These are phyloP conservation scores for Patella vulgata DNA, from an alignment of 1,140 invertebrate species.

Conservation along the genomic window DNA sequence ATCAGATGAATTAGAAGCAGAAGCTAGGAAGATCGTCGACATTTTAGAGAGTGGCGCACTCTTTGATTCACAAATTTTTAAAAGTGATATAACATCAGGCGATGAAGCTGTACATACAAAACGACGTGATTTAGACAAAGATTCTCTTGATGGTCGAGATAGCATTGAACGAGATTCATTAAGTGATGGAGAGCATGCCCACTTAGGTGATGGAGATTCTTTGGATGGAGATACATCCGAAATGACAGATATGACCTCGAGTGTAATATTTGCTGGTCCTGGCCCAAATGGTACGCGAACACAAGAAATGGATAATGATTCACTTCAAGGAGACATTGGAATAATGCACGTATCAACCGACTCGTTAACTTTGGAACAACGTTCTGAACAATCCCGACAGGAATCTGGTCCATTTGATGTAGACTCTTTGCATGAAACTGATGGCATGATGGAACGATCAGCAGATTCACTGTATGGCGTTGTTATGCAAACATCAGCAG, in stretches of 20 bases:
- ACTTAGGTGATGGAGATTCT: conserved; percentile 52
- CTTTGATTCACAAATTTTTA: conserved; percentile 61
- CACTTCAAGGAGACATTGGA: conserved; percentile 66
- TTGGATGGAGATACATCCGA: conserved; percentile 58
- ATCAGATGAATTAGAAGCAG: conserved; percentile 57
- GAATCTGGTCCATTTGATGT: conserved; percentile 68
- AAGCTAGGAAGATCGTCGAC: conserved; percentile 70
- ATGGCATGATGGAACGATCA: conserved; percentile 67
- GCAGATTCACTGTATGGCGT: conserved; percentile 69
- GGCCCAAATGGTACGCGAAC: conserved; percentile 30
- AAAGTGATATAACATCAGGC: not conserved
- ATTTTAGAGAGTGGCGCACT: conserved; percentile 85
- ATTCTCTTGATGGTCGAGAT: conserved; percentile 53
- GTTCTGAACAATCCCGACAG: conserved; percentile 18
- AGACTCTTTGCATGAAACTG: conserved; percentile 68
- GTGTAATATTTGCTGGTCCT: conserved; percentile 46
- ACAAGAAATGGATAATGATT: conserved; percentile 71
- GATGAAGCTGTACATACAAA: conserved; percentile 6
- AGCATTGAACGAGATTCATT: conserved; percentile 64
- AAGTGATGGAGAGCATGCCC: conserved; percentile 49
- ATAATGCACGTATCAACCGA: conserved; percentile 61
- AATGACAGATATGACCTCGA: conserved; percentile 60
- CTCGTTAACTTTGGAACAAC: conserved; percentile 45
- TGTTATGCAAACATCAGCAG: too few relatives aligned
- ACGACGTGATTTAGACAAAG: conserved; percentile 60